Conservation (phyloP, 2,113 vertebrate species). For the Smithornis capensis region DNA sequence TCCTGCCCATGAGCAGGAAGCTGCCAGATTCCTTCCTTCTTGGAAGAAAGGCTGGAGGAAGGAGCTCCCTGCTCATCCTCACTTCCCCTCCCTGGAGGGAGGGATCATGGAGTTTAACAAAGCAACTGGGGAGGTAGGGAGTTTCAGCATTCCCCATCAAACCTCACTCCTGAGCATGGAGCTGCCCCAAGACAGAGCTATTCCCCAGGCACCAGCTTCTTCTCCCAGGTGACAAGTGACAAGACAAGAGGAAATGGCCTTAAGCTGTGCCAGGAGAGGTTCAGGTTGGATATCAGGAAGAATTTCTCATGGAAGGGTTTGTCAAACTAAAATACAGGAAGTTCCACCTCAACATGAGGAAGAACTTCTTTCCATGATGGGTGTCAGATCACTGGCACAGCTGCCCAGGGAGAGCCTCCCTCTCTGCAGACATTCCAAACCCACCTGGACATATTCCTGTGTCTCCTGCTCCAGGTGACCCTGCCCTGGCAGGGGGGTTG, state of each 20-base stretch:
- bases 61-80: background rate
- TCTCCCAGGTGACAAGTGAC: background rate
- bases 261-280: background rate
- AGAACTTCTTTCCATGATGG: no score
- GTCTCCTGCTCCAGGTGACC: no score
- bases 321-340: no score
- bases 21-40: background rate
- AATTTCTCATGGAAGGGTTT: background rate
- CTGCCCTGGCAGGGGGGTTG: no score
- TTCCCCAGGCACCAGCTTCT: background rate
- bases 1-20: background rate
- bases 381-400: no score
- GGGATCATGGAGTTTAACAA: background rate
- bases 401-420: no score
- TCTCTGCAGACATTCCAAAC: no score
- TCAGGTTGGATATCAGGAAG: background rate
- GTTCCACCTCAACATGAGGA: no score
- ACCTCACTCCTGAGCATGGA: rapidly evolving
- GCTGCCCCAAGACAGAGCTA: background rate
- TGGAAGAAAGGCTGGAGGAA: background rate
- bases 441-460: no score
- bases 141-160: rapidly evolving
- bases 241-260: background rate
- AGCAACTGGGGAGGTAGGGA: background rate
- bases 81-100: background rate